Evolutionary conservation across 1,140 invertebrate genomes (phyloP), one percentile per base, ranked within the genome.

Genomic region (Microplitis demolitor): DNA sequence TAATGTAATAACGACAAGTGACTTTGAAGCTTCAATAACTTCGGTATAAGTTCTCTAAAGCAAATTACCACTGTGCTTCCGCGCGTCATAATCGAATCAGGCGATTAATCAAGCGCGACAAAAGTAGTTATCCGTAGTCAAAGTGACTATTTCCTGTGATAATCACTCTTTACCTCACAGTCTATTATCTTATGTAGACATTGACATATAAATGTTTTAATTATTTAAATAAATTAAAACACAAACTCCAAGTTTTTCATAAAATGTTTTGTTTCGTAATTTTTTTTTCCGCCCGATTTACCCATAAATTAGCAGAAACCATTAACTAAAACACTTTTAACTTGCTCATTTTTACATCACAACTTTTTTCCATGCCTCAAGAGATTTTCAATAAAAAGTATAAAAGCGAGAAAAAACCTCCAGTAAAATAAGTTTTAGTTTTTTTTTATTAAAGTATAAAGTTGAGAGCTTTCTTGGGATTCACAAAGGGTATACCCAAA

Each of bases 401-500:
- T 11, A 37, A 45, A 37, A 64, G 62, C 62, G 16, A 45, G 14
- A 66, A 66, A 66, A 51, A 31, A 35, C 5, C 24, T 51, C 37
- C 16, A 51, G n/a, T 31, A 35, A 66, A 16, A 53, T 4, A 66
- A 64, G 62, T 34, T 31, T 51, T 51, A 51, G 16, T 51, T 51
- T 45, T 45, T 45, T 45, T n/a, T 31, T 13, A 31, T 53, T 31
- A 45, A 13, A 31, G 58, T 39, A 31, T 63, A 50, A 31, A 56
- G 54, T 45, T 61, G 58, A 71, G 69, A 34, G 50, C 51, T 45
- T 71, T 45, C 60, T 50, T 37, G 24, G 61, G 51, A 61, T 63
- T 71, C 16, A 39, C 60, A 37, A 68, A 37, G n/a, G 31, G 66
- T 14, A 37, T 56, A 16, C 69, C 53, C 24, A 34, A 66, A 63